Percentiles rank a stretch among this genome's conserved stretches.
Conservation (phyloP, 2,888 invertebrate species). For the Lycocerus yunnanus region DNA sequence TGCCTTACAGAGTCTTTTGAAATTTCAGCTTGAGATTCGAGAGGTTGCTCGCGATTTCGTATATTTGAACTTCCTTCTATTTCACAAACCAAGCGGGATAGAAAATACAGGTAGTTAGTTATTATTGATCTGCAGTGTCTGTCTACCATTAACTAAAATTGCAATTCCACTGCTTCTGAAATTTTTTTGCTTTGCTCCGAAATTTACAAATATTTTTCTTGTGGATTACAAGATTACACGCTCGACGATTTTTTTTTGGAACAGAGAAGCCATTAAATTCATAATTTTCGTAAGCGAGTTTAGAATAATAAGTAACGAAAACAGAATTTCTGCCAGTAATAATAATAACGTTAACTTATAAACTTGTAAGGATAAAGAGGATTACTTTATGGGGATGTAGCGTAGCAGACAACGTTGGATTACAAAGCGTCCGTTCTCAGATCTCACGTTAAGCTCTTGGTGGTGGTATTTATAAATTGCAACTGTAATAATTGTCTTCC, state of each 20-base stretch:
- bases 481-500: background rate
- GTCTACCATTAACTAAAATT: background rate
- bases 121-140: constrained; percentile 12
- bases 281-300: background rate
- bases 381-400: background rate
- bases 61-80: background rate
- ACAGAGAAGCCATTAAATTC: background rate
- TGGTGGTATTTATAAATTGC: background rate
- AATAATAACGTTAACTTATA: background rate
- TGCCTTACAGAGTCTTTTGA: constrained; percentile 5
- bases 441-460: background rate
- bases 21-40: constrained; percentile 3
- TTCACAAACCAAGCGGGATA: background rate
- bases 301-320: background rate
- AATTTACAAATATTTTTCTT: background rate
- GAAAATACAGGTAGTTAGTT: constrained; percentile 11
- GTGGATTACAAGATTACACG: background rate
- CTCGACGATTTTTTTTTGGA: background rate
- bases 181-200: background rate
- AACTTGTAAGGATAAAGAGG: background rate
- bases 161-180: background rate
- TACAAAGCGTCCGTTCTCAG: background rate
- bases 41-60: background rate
- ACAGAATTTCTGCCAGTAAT: background rate
- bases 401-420: background rate